Percentiles rank a stretch among this genome's conserved stretches.
These are phyloP conservation scores for Sminthopsis crassicaudata DNA, from an alignment of 2,113 vertebrate species.

Conservation along the genomic window DNA sequence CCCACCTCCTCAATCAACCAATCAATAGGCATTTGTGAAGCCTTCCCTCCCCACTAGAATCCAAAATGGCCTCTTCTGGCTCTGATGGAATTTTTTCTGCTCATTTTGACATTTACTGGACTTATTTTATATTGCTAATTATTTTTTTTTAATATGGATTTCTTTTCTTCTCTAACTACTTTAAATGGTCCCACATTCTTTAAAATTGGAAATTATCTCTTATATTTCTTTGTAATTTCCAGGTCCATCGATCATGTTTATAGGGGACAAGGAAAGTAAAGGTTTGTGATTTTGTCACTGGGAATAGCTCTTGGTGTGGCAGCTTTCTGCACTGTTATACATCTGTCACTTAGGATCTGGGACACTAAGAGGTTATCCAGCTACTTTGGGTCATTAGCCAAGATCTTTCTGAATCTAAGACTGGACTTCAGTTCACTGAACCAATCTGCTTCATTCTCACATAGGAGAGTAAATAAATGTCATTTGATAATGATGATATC, in stretches of 20 bases:
- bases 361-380: background rate
- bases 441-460: background rate
- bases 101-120: background rate
- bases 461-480: background rate
- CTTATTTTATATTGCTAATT: background rate
- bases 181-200: background rate
- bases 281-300: background rate
- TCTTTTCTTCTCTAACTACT: background rate
- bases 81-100: background rate
- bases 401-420: background rate
- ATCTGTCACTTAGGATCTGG: background rate
- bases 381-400: background rate
- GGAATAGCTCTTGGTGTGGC: background rate
- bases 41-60: background rate
- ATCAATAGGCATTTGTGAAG: conserved; percentile 6
- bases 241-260: background rate
- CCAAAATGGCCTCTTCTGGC: background rate
- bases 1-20: conserved; percentile 24
- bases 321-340: background rate
- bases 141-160: background rate
- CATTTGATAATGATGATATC: background rate
- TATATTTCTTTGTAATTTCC: background rate
- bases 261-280: background rate
- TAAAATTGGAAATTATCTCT: background rate
- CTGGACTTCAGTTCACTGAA: background rate